phyloP scores from a whole-genome alignment of 2,113 vertebrate species.

The Nothobranchius furzeri region DNA sequence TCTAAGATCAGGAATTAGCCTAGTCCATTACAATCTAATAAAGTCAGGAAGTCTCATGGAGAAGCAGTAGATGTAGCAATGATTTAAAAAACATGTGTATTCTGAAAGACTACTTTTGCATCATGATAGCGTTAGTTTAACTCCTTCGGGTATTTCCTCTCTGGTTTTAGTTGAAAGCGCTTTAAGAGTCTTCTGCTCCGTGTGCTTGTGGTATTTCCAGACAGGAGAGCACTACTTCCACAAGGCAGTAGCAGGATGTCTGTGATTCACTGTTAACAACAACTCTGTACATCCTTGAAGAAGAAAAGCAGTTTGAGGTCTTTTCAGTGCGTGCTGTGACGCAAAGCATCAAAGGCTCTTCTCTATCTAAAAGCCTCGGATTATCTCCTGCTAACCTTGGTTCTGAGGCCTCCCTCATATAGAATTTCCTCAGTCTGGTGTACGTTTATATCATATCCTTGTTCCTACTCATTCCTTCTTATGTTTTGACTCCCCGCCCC shows the following conservation, averaged over 20 bases:
- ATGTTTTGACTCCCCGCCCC: slow-evolving; percentile 36
- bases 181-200: slow-evolving; percentile 11
- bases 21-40: too few relatives aligned
- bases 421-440: slow-evolving; percentile 1
- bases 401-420: slow-evolving; percentile 24
- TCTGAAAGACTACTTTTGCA: slow-evolving; percentile 10
- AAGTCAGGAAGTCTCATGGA: too few relatives aligned
- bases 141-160: slow-evolving; percentile 3
- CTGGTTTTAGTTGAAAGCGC: slow-evolving; percentile 29
- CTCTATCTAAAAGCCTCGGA: slow-evolving; percentile 43
- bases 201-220: slow-evolving; percentile 29
- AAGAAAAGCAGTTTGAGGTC: slow-evolving; percentile 22
- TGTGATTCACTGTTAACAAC: slow-evolving; percentile 59
- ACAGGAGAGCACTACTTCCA: slow-evolving; percentile 12
- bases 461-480: slow-evolving; percentile 24
- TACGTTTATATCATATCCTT: slow-evolving; percentile 27
- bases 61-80: too few relatives aligned
- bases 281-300: slow-evolving; percentile 32
- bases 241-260: slow-evolving; percentile 23
- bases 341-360: slow-evolving; percentile 35
- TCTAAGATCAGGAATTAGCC: slow-evolving; percentile 4
- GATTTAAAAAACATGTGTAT: too few relatives aligned
- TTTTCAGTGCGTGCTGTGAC: slow-evolving; percentile 27
- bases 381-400: slow-evolving; percentile 34
- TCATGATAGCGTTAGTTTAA: background rate